Evolutionary conservation across 2,888 invertebrate genomes (phyloP).

Genomic region (Leucophenga maculata): DNA sequence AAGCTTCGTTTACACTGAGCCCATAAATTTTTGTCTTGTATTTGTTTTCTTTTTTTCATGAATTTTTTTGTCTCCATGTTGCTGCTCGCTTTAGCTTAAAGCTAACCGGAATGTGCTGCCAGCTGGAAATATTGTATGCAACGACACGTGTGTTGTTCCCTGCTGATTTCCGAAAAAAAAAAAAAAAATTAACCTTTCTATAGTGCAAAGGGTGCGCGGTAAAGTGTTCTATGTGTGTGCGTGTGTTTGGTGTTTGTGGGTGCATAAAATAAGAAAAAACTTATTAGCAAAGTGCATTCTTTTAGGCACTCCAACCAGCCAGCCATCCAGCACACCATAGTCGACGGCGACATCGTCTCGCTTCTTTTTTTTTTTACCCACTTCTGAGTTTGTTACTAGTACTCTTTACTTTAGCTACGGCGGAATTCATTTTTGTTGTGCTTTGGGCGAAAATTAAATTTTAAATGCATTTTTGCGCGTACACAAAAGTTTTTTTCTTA

Average conservation of each 20-base stretch:
- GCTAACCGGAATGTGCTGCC: conserved; percentile 33
- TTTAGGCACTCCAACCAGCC: conserved; percentile 1
- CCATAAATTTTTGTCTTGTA: no score
- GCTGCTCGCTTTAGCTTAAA: not conserved
- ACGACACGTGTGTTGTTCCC: conserved; percentile 33
- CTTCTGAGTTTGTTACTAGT: conserved; percentile 23
- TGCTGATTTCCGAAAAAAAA: conserved; percentile 28
- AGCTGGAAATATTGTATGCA: conserved; percentile 44
- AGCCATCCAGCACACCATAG: not conserved
- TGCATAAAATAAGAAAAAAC: conserved; percentile 24
- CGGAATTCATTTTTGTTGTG: conserved; percentile 24
- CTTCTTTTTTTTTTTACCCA: conserved; percentile 24
- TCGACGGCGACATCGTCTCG: not conserved
- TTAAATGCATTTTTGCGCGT: conserved; percentile 55
- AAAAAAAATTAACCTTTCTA: not conserved
- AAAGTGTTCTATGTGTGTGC: no score
- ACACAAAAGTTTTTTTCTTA: conserved; percentile 44
- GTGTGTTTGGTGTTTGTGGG: no score
- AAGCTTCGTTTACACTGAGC: no score
- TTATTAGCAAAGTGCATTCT: conserved; percentile 60
- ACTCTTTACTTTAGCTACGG: conserved; percentile 27
- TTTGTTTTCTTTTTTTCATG: no score
- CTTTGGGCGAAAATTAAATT: conserved; percentile 61
- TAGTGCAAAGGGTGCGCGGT: no score
- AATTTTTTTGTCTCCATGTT: not conserved